Evolutionary conservation across 1,140 invertebrate species (phyloP).

Genomic region (Drosophila bipectinata): DNA sequence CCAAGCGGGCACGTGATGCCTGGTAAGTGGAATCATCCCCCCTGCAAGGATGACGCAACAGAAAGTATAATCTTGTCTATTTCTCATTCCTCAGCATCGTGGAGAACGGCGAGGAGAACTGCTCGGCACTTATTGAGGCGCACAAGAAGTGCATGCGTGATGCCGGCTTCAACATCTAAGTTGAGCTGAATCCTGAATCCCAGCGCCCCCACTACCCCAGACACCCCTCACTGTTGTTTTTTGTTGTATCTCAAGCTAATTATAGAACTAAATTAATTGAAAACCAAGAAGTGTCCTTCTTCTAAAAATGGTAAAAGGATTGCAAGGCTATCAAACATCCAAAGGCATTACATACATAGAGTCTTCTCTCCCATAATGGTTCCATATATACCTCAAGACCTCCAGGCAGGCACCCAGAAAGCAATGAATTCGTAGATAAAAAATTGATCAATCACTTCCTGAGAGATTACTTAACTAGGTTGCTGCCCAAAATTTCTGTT

Average conservation of each 20-base stretch:
- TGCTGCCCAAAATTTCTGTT: background rate
- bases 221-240: conserved; percentile 41
- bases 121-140: conserved; percentile 94
- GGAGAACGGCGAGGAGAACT: conserved; percentile 96
- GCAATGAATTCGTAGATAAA: background rate
- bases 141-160: conserved; percentile 98
- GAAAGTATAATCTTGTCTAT: background rate
- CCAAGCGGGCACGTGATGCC: conserved; percentile 94
- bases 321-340: background rate
- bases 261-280: conserved; percentile 70
- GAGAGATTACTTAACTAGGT: background rate
- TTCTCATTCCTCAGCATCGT: conserved; percentile 89
- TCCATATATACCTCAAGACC: background rate
- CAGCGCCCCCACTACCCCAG: background rate
- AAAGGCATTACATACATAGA: no score
- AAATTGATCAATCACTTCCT: background rate
- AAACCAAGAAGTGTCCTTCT: conserved; percentile 19
- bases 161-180: conserved; percentile 93
- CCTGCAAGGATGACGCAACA: conserved; percentile 48
- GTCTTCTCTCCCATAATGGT: background rate
- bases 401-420: background rate
- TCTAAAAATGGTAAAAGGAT: background rate
- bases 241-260: conserved; percentile 71
- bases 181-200: background rate
- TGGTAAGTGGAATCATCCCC: conserved; percentile 88